Percentiles rank a stretch among this genome's conserved stretches.
Conservation (phyloP, 2,113 vertebrate species). For the Neopipo cinnamomea region DNA sequence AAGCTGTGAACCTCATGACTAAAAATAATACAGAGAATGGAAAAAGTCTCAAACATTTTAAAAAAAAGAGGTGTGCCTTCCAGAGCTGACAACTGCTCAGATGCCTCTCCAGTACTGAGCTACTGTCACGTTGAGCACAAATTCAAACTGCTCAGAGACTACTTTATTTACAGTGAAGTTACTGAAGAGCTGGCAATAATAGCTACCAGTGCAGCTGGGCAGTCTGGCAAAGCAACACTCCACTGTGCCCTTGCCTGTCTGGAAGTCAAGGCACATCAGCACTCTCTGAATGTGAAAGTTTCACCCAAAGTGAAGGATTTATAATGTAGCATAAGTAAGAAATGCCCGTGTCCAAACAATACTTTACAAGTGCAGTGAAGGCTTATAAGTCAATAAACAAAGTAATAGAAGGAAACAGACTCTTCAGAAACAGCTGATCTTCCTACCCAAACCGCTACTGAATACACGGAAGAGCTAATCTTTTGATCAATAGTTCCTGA, state of each 20-base stretch:
- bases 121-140: not conserved
- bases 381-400: not conserved
- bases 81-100: not conserved
- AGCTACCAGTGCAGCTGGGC: not conserved
- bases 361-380: not conserved
- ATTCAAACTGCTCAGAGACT: constrained; percentile 4
- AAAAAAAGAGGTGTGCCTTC: not conserved
- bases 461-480: not conserved
- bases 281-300: not conserved
- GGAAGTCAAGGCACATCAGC: constrained; percentile 22
- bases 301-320: not conserved
- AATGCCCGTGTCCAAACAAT: not conserved
- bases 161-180: not conserved
- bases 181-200: not conserved
- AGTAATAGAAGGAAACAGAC: not conserved
- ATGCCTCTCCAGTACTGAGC: not conserved
- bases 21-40: not conserved
- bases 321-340: not conserved
- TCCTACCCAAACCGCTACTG: not conserved
- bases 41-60: not conserved
- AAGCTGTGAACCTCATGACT: not conserved
- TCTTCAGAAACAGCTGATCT: not conserved
- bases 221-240: not conserved
- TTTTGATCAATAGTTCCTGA: not conserved
- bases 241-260: not conserved